These are phyloP conservation scores for Cerceris rybyensis DNA, from an alignment of 2,888 invertebrate species.

Conservation along the genomic window DNA sequence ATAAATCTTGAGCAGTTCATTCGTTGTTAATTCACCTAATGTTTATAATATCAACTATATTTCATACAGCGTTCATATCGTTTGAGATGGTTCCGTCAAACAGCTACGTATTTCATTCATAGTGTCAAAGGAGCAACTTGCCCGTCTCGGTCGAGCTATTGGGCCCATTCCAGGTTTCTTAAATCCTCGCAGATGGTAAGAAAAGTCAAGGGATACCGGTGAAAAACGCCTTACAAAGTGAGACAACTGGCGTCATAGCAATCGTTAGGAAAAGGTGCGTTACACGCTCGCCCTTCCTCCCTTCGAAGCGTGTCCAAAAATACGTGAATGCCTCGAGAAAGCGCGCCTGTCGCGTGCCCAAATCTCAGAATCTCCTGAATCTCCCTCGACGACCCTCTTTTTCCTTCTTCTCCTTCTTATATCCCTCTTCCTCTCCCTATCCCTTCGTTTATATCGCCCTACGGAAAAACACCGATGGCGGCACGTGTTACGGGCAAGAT, in stretches of 20 bases:
- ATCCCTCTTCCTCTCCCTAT: neutral
- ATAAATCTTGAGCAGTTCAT: too few species aligned
- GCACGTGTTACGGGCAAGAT: conserved; percentile 66
- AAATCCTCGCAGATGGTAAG: conserved; percentile 8
- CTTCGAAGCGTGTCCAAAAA: conserved; percentile 57
- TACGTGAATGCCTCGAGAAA: conserved; percentile 50
- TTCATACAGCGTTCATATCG: too few species aligned
- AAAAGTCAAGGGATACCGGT: conserved; percentile 12
- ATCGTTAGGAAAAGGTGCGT: conserved; percentile 12
- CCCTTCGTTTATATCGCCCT: conserved; percentile 30
- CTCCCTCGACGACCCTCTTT: too few species aligned
- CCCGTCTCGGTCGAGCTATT: too few species aligned
- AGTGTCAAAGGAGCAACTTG: too few species aligned
- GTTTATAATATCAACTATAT: too few species aligned
- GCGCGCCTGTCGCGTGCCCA: conserved; percentile 59
- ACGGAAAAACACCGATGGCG: conserved; percentile 53
- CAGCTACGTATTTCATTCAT: too few species aligned
- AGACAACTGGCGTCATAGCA: conserved; percentile 20
- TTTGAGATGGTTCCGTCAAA: too few species aligned
- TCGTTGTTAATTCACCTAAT: too few species aligned
- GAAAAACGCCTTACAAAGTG: conserved; percentile 12
- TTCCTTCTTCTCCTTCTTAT: neutral
- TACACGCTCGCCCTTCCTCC: conserved; percentile 12
- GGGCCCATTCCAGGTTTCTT: neutral
- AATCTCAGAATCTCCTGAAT: conserved; percentile 13